A percentile compares a stretch with the other conserved stretches of the same genome.
Evolutionary conservation across 1,140 invertebrate genomes (phyloP).

Genomic region (Calephelis nemesis): DNA sequence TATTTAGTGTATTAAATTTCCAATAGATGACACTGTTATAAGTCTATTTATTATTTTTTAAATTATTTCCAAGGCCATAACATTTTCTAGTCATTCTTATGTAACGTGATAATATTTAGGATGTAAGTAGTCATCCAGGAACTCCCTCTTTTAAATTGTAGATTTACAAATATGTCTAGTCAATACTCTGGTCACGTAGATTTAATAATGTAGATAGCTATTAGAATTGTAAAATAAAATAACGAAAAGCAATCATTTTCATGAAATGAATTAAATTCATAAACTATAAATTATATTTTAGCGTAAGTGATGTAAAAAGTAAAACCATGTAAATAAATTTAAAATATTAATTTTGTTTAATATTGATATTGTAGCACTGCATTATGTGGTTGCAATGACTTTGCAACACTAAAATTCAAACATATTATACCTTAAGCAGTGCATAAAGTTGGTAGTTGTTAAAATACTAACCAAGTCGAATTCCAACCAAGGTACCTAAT

Average conservation of each 20-base stretch:
- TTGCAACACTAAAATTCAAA: too few relatives aligned
- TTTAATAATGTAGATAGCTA: slow-evolving; percentile 22
- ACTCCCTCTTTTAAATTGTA: slow-evolving; percentile 13
- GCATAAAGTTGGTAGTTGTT: too few relatives aligned
- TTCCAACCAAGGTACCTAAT: too few relatives aligned
- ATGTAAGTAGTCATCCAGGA: slow-evolving; percentile 3
- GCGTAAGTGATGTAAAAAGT: background rate
- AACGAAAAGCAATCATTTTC: slow-evolving; percentile 37
- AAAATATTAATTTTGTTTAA: too few relatives aligned
- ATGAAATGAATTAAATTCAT: slow-evolving; percentile 55
- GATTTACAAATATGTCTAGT: slow-evolving; percentile 9
- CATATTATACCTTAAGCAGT: too few relatives aligned
- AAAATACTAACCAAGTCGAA: too few relatives aligned
- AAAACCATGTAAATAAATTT: slow-evolving; percentile 1
- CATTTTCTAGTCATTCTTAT: slow-evolving; percentile 27
- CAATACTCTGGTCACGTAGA: slow-evolving; percentile 6
- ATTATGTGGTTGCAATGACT: too few relatives aligned
- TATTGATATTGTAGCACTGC: too few relatives aligned
- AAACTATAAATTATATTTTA: slow-evolving; percentile 15
- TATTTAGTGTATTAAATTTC: background rate
- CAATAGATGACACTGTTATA: slow-evolving; percentile 30
- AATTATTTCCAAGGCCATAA: background rate
- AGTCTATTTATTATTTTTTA: background rate
- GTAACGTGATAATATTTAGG: background rate
- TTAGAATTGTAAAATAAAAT: slow-evolving; percentile 13